Evolutionary conservation across 2,888 invertebrate species (phyloP).

Genomic region (Eristalis intricaria): DNA sequence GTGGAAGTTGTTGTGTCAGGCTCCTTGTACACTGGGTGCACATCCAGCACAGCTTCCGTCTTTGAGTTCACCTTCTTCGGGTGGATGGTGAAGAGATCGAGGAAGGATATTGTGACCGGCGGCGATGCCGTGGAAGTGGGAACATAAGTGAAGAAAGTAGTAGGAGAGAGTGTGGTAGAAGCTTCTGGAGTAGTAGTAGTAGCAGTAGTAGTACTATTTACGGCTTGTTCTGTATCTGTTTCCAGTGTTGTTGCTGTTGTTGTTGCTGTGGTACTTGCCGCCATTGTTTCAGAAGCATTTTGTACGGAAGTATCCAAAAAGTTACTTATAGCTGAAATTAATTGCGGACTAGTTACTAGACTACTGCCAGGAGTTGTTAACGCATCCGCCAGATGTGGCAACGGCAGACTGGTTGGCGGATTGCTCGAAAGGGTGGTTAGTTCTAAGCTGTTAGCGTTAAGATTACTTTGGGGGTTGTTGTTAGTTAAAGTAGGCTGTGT

Average conservation of each 20-base stretch:
- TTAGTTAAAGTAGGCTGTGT: conserved; percentile 60
- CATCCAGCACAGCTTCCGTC: conserved; percentile 54
- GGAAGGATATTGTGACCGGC: conserved; percentile 72
- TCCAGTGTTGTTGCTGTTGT: conserved; percentile 52
- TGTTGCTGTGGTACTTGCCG: conserved; percentile 46
- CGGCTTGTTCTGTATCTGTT: conserved; percentile 43
- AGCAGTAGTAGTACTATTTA: conserved; percentile 44
- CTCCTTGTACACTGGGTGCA: conserved; percentile 71
- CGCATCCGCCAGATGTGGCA: conserved; percentile 70
- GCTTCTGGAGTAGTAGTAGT: conserved; percentile 44
- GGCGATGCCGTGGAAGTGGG: conserved; percentile 59
- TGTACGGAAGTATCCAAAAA: conserved; percentile 75
- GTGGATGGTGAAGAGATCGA: conserved; percentile 73
- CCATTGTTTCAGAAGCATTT: conserved; percentile 71
- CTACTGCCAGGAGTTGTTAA: conserved; percentile 74
- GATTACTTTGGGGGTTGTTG: conserved; percentile 32
- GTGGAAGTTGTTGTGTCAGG: conserved; percentile 59
- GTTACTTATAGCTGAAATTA: conserved; percentile 72
- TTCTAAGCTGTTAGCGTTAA: conserved; percentile 63
- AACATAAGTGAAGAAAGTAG: conserved; percentile 40
- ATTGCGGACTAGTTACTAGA: conserved; percentile 72
- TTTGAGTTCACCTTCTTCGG: conserved; percentile 70
- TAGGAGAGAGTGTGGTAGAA: conserved; percentile 52
- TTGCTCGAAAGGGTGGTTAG: conserved; percentile 64
- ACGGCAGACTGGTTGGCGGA: conserved; percentile 73